phyloP scores from a whole-genome alignment of 2,888 invertebrate species.

The Lycia hirtaria region DNA sequence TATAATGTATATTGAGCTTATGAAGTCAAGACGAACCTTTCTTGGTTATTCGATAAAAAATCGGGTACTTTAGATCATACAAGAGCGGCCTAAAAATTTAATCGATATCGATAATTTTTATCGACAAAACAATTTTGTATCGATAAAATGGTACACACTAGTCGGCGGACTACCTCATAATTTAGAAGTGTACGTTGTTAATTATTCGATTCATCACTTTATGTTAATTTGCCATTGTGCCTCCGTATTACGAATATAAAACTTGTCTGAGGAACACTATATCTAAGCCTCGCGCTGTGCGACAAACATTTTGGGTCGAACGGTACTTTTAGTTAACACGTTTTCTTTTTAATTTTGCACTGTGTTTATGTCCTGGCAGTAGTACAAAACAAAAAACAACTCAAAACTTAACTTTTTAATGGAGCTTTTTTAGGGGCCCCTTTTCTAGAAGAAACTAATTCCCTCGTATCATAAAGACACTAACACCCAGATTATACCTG shows the following conservation, averaged over 20 bases:
- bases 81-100: too few species aligned
- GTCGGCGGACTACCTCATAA: conserved; percentile 18
- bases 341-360: neutral
- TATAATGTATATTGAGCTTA: too few species aligned
- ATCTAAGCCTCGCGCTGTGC: conserved; percentile 5
- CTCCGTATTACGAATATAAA: conserved; percentile 48
- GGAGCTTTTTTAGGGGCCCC: too few species aligned
- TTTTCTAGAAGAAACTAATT: too few species aligned
- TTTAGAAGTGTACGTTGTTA: conserved; percentile 39
- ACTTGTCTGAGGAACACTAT: conserved; percentile 1
- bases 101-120: neutral
- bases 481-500: too few species aligned
- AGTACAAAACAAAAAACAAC: too few species aligned
- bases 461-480: too few species aligned
- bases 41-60: too few species aligned
- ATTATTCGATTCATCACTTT: conserved; percentile 53
- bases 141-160: conserved; percentile 20
- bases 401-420: too few species aligned
- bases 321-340: neutral
- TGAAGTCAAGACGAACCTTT: too few species aligned
- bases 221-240: conserved; percentile 50
- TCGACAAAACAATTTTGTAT: neutral
- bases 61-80: too few species aligned
- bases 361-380: neutral
- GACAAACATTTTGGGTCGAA: conserved; percentile 1